Percentiles rank a stretch among this genome's conserved stretches.
These are phyloP conservation scores for Periphyllus acericola DNA, from an alignment of 2,888 invertebrate genomes.

Conservation along the genomic window DNA sequence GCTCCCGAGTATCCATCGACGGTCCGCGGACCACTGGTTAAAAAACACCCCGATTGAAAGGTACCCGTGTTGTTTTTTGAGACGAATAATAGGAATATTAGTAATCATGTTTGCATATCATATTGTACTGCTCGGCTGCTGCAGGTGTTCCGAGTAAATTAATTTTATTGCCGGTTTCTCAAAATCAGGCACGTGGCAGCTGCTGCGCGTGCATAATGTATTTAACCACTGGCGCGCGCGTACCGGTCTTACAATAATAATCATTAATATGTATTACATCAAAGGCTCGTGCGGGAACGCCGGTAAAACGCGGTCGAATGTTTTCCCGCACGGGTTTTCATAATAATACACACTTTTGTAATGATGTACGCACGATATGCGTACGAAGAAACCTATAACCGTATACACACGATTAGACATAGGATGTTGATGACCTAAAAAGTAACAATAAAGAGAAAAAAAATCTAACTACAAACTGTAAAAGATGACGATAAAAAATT, in stretches of 20 bases:
- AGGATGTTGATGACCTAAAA: no score
- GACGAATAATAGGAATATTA: not conserved
- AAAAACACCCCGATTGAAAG: no score
- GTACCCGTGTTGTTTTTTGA: not conserved
- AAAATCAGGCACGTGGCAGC: not conserved
- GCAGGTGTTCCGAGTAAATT: not conserved
- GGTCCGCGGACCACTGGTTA: no score
- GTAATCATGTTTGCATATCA: not conserved
- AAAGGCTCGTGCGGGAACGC: not conserved
- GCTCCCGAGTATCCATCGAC: no score
- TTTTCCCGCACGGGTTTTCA: not conserved
- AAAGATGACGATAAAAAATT: no score
- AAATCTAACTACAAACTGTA: no score
- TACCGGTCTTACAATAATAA: slow-evolving; percentile 19
- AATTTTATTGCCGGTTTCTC: not conserved
- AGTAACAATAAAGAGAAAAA: no score
- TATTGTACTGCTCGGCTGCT: not conserved
- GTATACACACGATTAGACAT: no score
- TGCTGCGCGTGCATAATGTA: not conserved
- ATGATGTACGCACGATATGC: no score
- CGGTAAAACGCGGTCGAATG: not conserved
- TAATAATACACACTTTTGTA: not conserved
- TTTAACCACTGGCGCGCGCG: not conserved
- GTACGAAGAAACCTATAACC: no score
- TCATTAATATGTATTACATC: slow-evolving; percentile 6